A percentile compares a stretch with the other conserved stretches of the same genome.
phyloP scores from a whole-genome alignment of 2,797 vertebrate species.

The Anableps anableps region DNA sequence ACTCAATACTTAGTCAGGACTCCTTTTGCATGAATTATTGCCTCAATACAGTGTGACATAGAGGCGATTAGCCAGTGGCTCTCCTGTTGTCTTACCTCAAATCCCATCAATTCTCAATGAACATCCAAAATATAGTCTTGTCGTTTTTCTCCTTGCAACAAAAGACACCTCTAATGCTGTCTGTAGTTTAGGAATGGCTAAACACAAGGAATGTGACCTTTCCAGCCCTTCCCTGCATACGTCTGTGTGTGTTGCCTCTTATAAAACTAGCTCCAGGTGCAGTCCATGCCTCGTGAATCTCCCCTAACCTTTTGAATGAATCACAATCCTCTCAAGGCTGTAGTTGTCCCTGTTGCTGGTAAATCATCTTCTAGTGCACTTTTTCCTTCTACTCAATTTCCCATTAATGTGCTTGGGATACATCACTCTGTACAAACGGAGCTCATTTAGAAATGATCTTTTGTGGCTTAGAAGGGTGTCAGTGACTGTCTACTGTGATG shows the following conservation, averaged over 20 bases:
- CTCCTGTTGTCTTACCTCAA: not conserved
- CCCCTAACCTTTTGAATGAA: not conserved
- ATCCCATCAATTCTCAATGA: not conserved
- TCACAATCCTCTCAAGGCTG: not conserved
- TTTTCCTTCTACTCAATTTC: not conserved
- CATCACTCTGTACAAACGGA: not conserved
- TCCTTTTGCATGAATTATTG: too few species aligned
- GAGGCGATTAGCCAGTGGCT: not conserved
- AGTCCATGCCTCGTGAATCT: not conserved
- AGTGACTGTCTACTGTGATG: not conserved
- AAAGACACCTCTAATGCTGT: not conserved
- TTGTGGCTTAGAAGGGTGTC: not conserved
- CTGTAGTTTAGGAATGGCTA: not conserved
- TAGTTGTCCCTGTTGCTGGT: not conserved
- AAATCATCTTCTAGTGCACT: not conserved
- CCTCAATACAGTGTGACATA: not conserved
- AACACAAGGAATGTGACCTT: slow-evolving; percentile 3
- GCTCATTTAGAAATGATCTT: not conserved
- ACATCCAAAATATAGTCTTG: not conserved
- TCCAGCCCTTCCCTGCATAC: not conserved
- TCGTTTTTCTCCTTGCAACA: not conserved
- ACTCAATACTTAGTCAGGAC: too few species aligned
- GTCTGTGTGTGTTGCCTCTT: not conserved
- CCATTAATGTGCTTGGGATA: not conserved
- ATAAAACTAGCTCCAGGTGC: not conserved